Conservation (phyloP, 2,113 vertebrate genomes). For the Grammomys dolichurus region DNA sequence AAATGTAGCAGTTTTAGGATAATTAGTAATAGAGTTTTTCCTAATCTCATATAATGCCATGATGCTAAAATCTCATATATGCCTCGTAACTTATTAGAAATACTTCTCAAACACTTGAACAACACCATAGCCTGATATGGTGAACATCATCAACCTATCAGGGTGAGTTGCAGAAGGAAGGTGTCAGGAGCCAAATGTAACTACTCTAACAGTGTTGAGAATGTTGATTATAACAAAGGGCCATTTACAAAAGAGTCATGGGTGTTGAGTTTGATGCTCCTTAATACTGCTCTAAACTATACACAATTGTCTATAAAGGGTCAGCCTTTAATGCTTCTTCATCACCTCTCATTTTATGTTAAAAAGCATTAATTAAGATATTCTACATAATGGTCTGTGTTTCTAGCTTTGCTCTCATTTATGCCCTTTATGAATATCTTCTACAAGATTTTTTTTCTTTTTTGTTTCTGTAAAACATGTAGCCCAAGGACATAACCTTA, state of each 20-base stretch:
- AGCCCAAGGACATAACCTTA: background rate
- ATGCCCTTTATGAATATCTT: background rate
- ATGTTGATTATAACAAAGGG: background rate
- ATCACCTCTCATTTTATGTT: background rate
- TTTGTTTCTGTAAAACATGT: background rate
- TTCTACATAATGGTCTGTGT: background rate
- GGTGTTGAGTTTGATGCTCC: background rate
- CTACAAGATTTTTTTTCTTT: background rate
- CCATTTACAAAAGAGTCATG: constrained; percentile 26
- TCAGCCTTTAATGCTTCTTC: background rate
- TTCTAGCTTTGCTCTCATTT: constrained; percentile 38
- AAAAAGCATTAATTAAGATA: constrained; percentile 10
- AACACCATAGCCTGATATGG: background rate
- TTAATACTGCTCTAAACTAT: background rate
- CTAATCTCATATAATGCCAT: background rate
- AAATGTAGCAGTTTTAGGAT: constrained; percentile 20
- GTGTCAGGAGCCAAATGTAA: constrained; percentile 2
- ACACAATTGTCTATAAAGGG: background rate
- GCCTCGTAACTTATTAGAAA: constrained; percentile 17
- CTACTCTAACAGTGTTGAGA: constrained; percentile 35
- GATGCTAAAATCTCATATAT: background rate
- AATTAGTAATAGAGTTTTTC: constrained; percentile 26
- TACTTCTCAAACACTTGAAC: background rate
- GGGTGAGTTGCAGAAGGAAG: background rate
- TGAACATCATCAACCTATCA: constrained; percentile 21